Evolutionary conservation across 1,140 invertebrate species (phyloP), one percentile per base, ranked within the genome.

Genomic region (Brachionus manjavacas): DNA sequence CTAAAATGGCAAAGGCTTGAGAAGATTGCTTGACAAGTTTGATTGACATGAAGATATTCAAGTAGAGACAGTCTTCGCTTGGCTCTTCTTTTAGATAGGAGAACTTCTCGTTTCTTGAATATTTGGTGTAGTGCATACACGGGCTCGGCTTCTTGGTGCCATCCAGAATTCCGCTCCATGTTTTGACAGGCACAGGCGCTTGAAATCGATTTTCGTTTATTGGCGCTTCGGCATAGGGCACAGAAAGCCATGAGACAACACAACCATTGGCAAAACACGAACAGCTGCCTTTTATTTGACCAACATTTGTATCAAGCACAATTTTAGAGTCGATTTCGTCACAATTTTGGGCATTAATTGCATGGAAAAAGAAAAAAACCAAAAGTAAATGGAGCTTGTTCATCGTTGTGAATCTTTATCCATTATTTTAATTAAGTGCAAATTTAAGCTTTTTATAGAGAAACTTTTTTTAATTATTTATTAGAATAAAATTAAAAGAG

Each of bases 1-100:
- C 94, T 88, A 98, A 92, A 25, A 97, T 95, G 1, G 96, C 94
- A 49, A 52, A 28, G 14, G 9, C 20, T n/a, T 43, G 14, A 41
- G 16, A 35, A 14, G 31, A 9, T 14, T 60, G 35, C 6, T 66
- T 25, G 31, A n/a, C 1, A 12, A 64, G 20, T 11, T 60, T 39
- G 16, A 20, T 7, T 4, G 79, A 39, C 16, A 28, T 14, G 20
- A 39, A 64, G 39, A 81, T 81, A 2, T 81, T 81, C 52, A 81
- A 46, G 60, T 81, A 81, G 11, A 81, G 25, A 39, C 79, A 81
- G 25, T 81, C 79, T 64, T 81, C 79, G 79, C 35, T 46, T 25
- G 64, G 28, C 25, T 28, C 66, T 7, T 35, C 25, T 35, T 70
- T 70, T 70, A 39, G 11, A 39, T 35, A 35, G n/a, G 35, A n/a